A percentile compares a stretch with the other conserved stretches of the same genome.
These are phyloP conservation scores for Epirrita christyi DNA, from an alignment of 2,888 invertebrate genomes.

Conservation along the genomic window DNA sequence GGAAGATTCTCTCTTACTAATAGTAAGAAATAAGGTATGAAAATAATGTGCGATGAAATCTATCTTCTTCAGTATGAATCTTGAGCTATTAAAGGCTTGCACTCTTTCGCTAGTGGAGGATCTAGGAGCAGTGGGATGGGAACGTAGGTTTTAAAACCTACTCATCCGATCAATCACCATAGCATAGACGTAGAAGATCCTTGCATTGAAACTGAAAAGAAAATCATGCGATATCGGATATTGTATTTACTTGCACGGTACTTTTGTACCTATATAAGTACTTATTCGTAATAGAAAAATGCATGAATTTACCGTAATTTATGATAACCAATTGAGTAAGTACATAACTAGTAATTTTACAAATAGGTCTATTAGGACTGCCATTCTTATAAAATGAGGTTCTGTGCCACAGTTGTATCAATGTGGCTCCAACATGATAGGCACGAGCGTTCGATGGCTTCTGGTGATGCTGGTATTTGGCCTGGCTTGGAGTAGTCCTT, in stretches of 20 bases:
- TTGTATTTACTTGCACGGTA: conserved; percentile 1
- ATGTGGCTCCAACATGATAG: conserved; percentile 17
- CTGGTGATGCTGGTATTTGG: conserved; percentile 36
- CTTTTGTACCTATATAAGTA: not conserved
- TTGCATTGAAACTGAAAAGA: too few species aligned
- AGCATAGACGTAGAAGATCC: too few species aligned
- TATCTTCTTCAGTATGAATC: too few species aligned
- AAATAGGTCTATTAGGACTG: conserved; percentile 16
- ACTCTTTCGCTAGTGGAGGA: too few species aligned
- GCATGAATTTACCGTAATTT: not conserved
- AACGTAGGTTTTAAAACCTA: too few species aligned
- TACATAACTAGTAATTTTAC: conserved; percentile 3
- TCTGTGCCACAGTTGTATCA: not conserved
- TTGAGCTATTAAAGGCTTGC: too few species aligned
- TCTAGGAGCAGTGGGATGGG: too few species aligned
- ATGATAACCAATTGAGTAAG: not conserved
- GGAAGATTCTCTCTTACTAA: too few species aligned
- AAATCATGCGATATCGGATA: too few species aligned
- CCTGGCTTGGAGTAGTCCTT: conserved; percentile 31
- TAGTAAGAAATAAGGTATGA: too few species aligned
- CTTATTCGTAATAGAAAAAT: not conserved
- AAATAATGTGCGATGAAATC: too few species aligned
- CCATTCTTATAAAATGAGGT: not conserved
- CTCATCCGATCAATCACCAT: too few species aligned
- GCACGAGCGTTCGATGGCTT: conserved; percentile 27